Evolutionary conservation across 2,888 invertebrate genomes (phyloP).

Genomic region (Imbricaverruca yamaguchii): DNA sequence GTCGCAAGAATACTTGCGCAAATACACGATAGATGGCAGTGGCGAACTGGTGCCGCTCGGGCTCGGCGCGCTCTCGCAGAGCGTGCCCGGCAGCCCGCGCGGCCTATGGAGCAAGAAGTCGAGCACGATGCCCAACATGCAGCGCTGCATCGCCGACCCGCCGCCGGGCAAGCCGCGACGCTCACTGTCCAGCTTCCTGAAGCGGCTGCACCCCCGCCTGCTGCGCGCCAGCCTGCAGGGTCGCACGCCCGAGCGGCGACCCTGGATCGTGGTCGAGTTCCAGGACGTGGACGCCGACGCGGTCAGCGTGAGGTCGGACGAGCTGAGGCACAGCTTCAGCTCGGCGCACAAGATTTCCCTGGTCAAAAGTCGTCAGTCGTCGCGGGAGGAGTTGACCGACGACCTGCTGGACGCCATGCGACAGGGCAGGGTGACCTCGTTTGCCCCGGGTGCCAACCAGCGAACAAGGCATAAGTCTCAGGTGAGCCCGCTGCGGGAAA

Average conservation of each 20-base stretch:
- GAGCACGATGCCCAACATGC: constrained; percentile 6
- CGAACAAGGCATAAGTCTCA: too few species aligned
- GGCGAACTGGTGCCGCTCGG: constrained; percentile 11
- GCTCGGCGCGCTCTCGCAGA: neutral
- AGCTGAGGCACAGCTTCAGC: neutral
- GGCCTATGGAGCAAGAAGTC: neutral
- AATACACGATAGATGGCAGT: constrained; percentile 21
- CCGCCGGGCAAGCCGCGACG: neutral
- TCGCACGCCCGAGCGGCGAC: neutral
- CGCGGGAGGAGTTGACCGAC: neutral
- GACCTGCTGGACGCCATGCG: neutral
- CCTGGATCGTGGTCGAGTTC: constrained; percentile 16
- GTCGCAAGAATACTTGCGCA: neutral
- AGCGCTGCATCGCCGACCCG: neutral
- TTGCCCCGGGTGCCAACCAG: too few species aligned
- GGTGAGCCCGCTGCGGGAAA: too few species aligned
- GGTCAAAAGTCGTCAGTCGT: neutral
- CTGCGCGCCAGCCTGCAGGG: constrained; percentile 2
- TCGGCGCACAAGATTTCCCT: neutral
- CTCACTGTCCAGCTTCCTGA: neutral
- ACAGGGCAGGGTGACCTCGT: neutral
- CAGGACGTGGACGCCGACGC: constrained; percentile 7
- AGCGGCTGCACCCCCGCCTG: constrained; percentile 9
- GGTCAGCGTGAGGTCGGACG: neutral
- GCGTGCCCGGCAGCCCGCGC: constrained; percentile 11